Conservation (phyloP, 2,888 invertebrate genomes). For the Embidobia sp. region DNA sequence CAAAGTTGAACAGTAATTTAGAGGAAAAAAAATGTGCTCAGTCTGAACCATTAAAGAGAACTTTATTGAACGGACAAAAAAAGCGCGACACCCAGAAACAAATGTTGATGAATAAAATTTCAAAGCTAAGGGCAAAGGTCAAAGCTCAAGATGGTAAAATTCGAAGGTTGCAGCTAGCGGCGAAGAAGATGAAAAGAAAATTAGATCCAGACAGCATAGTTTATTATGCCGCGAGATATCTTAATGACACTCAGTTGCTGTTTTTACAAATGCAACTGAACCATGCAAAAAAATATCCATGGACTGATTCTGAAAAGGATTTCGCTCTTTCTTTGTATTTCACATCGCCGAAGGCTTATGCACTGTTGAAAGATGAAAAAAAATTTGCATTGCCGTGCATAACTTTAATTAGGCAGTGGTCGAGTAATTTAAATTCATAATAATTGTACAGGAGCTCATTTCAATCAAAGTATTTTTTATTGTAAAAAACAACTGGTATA, state of each 20-base stretch:
- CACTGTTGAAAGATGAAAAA: conserved; percentile 31
- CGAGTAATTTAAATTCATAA: conserved; percentile 23
- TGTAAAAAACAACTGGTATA: too few species aligned
- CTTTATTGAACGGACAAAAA: conserved; percentile 10
- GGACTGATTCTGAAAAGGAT: conserved; percentile 54
- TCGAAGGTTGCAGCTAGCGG: conserved; percentile 19
- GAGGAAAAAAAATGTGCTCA: neutral
- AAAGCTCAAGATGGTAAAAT: conserved; percentile 46
- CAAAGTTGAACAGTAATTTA: too few species aligned
- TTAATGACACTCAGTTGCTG: conserved; percentile 33
- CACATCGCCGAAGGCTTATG: conserved; percentile 42
- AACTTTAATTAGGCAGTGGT: conserved; percentile 41
- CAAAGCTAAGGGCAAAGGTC: conserved; percentile 33
- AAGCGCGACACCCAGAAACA: conserved; percentile 22
- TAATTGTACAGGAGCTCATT: neutral
- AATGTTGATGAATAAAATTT: conserved; percentile 37
- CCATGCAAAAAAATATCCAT: conserved; percentile 48
- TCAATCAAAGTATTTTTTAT: neutral
- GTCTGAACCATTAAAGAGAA: conserved; percentile 14
- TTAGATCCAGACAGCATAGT: conserved; percentile 38
- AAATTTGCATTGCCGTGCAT: conserved; percentile 42
- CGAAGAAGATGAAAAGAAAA: conserved; percentile 43
- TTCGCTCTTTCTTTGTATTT: conserved; percentile 45
- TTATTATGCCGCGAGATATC: conserved; percentile 38
- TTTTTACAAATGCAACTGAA: conserved; percentile 59